These are phyloP conservation scores for Cyphomyrus discorhynchus DNA, from an alignment of 2,113 vertebrate genomes.

Conservation along the genomic window DNA sequence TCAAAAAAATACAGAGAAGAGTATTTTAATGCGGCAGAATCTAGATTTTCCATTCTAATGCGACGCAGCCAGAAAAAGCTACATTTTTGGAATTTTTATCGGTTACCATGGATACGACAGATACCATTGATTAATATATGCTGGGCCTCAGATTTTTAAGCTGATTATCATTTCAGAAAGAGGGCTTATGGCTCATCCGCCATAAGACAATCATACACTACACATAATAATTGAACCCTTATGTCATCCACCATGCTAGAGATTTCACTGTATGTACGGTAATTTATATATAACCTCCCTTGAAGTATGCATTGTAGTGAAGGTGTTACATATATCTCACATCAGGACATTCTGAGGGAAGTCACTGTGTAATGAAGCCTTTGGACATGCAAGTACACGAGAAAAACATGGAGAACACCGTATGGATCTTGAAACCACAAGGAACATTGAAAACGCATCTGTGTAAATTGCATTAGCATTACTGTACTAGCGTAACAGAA, in stretches of 20 bases:
- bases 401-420: not conserved
- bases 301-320: not conserved
- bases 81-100: not conserved
- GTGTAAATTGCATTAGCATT: not conserved
- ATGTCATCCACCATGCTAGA: not conserved
- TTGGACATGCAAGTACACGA: not conserved
- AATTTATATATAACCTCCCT: not conserved
- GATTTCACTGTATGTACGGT: not conserved
- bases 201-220: not conserved
- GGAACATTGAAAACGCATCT: not conserved
- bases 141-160: not conserved
- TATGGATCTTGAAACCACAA: not conserved
- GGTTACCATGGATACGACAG: not conserved
- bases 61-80: not conserved
- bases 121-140: constrained; percentile 5
- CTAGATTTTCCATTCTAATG: not conserved
- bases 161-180: not conserved
- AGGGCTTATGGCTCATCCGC: not conserved
- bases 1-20: not conserved
- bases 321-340: not conserved
- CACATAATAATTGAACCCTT: not conserved
- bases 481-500: not conserved
- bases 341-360: not conserved
- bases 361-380: not conserved
- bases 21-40: not conserved